Evolutionary conservation across 2,113 vertebrate genomes (phyloP).

Genomic region (Halichoeres trimaculatus): DNA sequence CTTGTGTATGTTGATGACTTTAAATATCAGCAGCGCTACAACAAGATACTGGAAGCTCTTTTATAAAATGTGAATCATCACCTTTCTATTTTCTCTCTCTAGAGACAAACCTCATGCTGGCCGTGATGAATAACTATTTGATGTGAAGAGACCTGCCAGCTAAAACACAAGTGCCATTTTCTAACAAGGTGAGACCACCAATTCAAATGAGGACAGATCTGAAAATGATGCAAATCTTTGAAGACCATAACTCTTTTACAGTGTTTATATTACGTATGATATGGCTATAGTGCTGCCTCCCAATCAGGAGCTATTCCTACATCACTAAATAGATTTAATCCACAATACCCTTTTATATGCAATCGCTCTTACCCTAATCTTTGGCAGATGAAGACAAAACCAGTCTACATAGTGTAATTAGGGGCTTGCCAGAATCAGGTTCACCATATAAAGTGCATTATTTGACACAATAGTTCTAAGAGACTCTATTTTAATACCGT

Average conservation of each 20-base stretch:
- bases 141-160: not conserved
- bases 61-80: slow-evolving; percentile 19
- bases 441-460: slow-evolving; percentile 79
- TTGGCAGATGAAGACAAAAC: slow-evolving; percentile 77
- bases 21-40: slow-evolving; percentile 13
- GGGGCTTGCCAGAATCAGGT: slow-evolving; percentile 58
- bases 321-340: slow-evolving; percentile 25
- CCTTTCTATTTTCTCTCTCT: slow-evolving; percentile 7
- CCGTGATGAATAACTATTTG: not conserved
- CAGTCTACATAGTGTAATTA: slow-evolving; percentile 56
- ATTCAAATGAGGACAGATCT: slow-evolving; percentile 25
- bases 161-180: not conserved
- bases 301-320: slow-evolving; percentile 23
- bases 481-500: slow-evolving; percentile 59
- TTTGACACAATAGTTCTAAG: slow-evolving; percentile 74
- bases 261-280: slow-evolving; percentile 25
- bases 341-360: slow-evolving; percentile 24
- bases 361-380: slow-evolving; percentile 58
- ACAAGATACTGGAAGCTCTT: slow-evolving; percentile 29
- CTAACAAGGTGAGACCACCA: slow-evolving; percentile 32
- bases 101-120: not conserved
- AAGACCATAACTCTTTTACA: slow-evolving; percentile 43
- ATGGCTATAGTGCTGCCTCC: slow-evolving; percentile 57
- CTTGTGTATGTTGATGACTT: slow-evolving; percentile 21
- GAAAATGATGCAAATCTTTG: slow-evolving; percentile 48